These are phyloP conservation scores for Urechis unicinctus DNA, from an alignment of 2,888 invertebrate species.

Conservation along the genomic window DNA sequence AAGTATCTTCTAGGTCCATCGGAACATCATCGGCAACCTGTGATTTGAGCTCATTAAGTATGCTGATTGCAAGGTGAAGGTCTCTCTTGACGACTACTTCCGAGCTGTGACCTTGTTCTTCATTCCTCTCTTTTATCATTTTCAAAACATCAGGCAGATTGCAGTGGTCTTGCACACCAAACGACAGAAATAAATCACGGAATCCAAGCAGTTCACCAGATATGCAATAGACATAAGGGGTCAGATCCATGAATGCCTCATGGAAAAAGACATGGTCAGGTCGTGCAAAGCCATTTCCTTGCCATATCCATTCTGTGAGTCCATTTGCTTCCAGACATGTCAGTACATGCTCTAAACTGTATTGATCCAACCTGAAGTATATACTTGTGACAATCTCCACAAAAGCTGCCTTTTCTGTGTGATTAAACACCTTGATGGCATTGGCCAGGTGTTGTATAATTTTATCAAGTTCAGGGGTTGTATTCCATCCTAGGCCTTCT, in stretches of 20 bases:
- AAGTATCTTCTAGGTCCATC: constrained; percentile 8
- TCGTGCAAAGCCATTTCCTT: constrained; percentile 25
- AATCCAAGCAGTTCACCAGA: constrained; percentile 19
- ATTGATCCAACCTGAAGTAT: constrained; percentile 13
- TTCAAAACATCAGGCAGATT: constrained; percentile 17
- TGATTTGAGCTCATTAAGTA: constrained; percentile 22
- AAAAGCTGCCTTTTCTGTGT: constrained; percentile 18
- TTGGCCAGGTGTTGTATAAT: constrained; percentile 19
- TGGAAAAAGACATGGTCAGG: constrained; percentile 16
- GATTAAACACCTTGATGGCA: constrained; percentile 13
- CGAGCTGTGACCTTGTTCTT: background rate
- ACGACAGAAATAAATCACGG: constrained; percentile 13
- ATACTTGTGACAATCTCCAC: constrained; percentile 13
- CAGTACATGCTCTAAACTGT: constrained; percentile 6
- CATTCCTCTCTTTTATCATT: constrained; percentile 17
- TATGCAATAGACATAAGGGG: constrained; percentile 22
- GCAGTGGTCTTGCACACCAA: constrained; percentile 14
- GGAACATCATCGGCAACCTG: constrained; percentile 10
- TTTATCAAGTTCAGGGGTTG: constrained; percentile 7
- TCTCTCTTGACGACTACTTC: constrained; percentile 20
- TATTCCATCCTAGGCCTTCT: constrained; percentile 15
- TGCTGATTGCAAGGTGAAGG: constrained; percentile 19
- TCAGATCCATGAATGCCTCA: constrained; percentile 20
- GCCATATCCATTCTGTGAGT: constrained; percentile 25
- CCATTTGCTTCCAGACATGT: background rate